Conservation (phyloP, 1,140 invertebrate genomes). For the Habropoda laboriosa region DNA sequence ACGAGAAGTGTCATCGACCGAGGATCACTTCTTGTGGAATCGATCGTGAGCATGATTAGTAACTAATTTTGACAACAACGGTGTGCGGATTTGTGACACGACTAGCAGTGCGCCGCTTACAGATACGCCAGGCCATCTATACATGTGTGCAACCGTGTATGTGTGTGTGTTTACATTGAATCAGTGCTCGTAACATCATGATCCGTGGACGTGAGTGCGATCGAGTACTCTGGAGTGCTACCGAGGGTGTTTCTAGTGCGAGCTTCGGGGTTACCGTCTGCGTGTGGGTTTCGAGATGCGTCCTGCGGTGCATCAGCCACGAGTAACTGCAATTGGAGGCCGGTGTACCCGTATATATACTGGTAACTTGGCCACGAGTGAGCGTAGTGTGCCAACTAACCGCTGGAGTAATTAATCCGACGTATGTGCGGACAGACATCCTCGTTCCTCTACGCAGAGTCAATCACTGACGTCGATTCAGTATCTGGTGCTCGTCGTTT, state of each 20-base stretch:
- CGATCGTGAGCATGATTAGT: slow-evolving; percentile 24
- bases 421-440: slow-evolving; percentile 52
- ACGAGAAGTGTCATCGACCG: background rate
- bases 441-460: slow-evolving; percentile 30
- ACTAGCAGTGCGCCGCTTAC: slow-evolving; percentile 6
- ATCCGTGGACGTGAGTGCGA: slow-evolving; percentile 64
- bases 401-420: slow-evolving; percentile 61
- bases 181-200: slow-evolving; percentile 67
- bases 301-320: slow-evolving; percentile 57
- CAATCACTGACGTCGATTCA: slow-evolving; percentile 36
- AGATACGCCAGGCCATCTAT: slow-evolving; percentile 23
- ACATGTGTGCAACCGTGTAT: slow-evolving; percentile 39
- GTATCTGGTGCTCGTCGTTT: slow-evolving; percentile 17
- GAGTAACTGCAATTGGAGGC: slow-evolving; percentile 58
- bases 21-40: background rate
- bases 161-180: slow-evolving; percentile 64
- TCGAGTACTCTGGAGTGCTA: slow-evolving; percentile 63
- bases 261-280: slow-evolving; percentile 57
- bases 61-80: slow-evolving; percentile 12
- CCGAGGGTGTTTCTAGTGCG: slow-evolving; percentile 58
- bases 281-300: slow-evolving; percentile 62
- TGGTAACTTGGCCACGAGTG: slow-evolving; percentile 52
- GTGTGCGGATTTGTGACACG: slow-evolving; percentile 1
- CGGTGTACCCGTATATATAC: slow-evolving; percentile 41
- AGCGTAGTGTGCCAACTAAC: slow-evolving; percentile 53